A percentile compares a stretch with the other conserved stretches of the same genome.
phyloP scores from a whole-genome alignment of 2,797 vertebrate species.

The Ceryle rudis region DNA sequence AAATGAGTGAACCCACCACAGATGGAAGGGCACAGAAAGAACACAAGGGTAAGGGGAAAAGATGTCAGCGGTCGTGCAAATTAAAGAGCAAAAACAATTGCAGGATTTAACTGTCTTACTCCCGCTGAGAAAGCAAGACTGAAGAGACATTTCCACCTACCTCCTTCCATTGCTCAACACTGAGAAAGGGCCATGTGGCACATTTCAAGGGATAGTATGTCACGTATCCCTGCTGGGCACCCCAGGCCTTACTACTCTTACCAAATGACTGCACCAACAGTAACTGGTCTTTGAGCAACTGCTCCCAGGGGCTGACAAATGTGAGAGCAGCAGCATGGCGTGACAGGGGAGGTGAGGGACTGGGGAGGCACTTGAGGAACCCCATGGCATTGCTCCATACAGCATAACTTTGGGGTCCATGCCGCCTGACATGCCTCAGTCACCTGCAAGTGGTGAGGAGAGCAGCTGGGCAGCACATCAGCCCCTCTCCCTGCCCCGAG shows the following conservation, averaged over 20 bases:
- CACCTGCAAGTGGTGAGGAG: neutral
- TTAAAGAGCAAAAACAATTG: neutral
- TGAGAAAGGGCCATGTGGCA: neutral
- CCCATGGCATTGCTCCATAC: accelerated
- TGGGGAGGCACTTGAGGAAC: neutral
- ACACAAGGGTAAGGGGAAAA: neutral
- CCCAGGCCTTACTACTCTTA: neutral
- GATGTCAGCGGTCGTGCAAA: neutral
- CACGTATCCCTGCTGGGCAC: neutral
- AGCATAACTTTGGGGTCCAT: neutral
- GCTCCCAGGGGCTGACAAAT: neutral
- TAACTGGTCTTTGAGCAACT: neutral
- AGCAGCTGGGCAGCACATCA: neutral
- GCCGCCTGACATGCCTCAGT: accelerated
- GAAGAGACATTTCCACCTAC: neutral
- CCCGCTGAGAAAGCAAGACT: neutral
- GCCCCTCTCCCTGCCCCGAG: neutral
- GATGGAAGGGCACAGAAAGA: neutral
- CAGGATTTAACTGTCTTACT: neutral
- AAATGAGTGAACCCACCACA: neutral
- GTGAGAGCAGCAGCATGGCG: accelerated
- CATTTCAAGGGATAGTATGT: neutral
- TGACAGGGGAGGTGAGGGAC: accelerated
- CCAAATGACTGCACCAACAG: neutral
- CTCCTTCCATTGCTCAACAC: neutral